Base-by-base conservation (phyloP, 2,888 invertebrate species). In the Melanostoma mellinum region DNA sequence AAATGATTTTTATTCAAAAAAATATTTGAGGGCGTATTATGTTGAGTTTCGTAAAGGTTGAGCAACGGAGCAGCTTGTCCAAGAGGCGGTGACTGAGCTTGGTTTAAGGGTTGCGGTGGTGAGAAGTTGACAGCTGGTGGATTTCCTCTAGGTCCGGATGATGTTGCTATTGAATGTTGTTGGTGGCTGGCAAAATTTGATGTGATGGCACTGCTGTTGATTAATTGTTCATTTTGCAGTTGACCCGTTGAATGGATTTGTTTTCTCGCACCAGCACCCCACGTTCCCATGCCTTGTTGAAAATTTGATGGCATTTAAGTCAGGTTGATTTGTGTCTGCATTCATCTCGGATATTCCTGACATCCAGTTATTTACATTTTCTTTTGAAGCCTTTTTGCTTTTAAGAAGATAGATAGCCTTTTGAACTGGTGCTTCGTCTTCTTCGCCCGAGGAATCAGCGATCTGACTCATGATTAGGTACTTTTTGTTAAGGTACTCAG, bases 401-500 rank as follows among this genome's bases (percentile, higher is more conserved):
- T 20, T 20, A 20, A 20, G 20, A 20, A n/a, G n/a, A n/a, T n/a
- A n/a, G n/a, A n/a, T n/a, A n/a, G n/a, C n/a, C n/a, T n/a, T n/a
- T n/a, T 20, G 20, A 20, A 20, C 20, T 20, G 20, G 20, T 20
- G 20, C 44, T n/a, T 56, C 38, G 20, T 50, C 50, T 4, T 58
- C 58, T 2, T 50, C 38, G 0, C 58, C 69, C 0, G 48, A 63
- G 2, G 58, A 60, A 42, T 71, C 50, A 10, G 50, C 3, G 3
- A 10, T 33, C 42, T 35, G 50, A 40, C n/a, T 50, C 50, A 71
- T 5, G 3, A 71, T 32, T 50, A 50, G 38, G 3, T 58, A 50
- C 2, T 71, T 71, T 40, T 58, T 71, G n/a, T 4, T 20, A 32
- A 71, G 4, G 33, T 71, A 71, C 35, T 55, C 55, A 1, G 55